Evolutionary conservation across 2,888 invertebrate species (phyloP).

Genomic region (Liodrosophila aerea): DNA sequence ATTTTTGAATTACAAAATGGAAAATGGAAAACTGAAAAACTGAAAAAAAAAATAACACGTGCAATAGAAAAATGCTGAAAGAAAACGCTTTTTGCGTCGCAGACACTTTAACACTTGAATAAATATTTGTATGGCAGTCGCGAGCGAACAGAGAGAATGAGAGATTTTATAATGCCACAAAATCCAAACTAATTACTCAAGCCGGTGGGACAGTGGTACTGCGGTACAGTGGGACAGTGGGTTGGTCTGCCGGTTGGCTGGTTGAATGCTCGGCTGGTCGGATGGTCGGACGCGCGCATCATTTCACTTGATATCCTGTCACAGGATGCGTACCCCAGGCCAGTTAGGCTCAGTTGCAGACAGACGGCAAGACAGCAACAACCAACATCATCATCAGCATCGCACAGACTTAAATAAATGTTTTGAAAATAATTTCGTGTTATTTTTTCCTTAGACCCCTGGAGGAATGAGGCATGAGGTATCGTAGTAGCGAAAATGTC

Average conservation of each 20-base stretch:
- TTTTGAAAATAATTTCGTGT: constrained; percentile 76
- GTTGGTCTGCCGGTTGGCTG: constrained; percentile 17
- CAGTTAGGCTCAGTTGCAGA: constrained; percentile 21
- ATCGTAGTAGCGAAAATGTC: constrained; percentile 56
- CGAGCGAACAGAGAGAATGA: constrained; percentile 23
- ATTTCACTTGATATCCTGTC: constrained; percentile 79
- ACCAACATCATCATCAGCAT: constrained; percentile 51
- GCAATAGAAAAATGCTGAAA: too few relatives aligned
- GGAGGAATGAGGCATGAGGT: constrained; percentile 8
- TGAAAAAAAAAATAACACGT: too few relatives aligned
- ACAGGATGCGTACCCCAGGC: constrained; percentile 52
- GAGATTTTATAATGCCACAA: constrained; percentile 78
- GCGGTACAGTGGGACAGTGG: constrained; percentile 3
- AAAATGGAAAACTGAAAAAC: not conserved
- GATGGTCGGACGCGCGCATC: constrained; percentile 71
- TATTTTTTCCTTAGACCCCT: constrained; percentile 45
- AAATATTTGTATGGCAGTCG: constrained; percentile 72
- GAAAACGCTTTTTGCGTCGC: constrained; percentile 52
- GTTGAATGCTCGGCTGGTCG: constrained; percentile 48
- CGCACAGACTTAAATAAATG: constrained; percentile 67
- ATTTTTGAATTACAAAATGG: constrained; percentile 49
- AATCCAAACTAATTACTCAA: constrained; percentile 80
- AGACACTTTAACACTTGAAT: constrained; percentile 80
- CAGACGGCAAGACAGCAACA: constrained; percentile 39
- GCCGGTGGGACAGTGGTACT: constrained; percentile 29